A percentile compares a stretch with the other conserved stretches of the same genome.
phyloP scores from a whole-genome alignment of 1,140 invertebrate species.

The Paralvinella palmiformis region DNA sequence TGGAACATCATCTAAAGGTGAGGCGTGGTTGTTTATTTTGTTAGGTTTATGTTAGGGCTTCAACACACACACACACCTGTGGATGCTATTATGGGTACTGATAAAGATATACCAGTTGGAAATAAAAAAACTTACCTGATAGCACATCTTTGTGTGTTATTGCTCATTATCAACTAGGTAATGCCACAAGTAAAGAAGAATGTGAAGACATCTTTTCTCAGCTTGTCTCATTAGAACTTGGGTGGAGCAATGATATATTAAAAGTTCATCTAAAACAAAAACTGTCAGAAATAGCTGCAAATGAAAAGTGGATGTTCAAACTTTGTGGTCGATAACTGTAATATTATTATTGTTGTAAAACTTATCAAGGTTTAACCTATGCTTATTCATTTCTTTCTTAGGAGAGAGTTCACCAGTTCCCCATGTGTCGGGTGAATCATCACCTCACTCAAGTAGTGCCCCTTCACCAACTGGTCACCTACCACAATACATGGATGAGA shows the following conservation, averaged over 20 bases:
- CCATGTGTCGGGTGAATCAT: constrained; percentile 17
- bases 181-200: neutral
- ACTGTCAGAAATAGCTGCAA: too few relatives aligned
- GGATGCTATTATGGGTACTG: neutral
- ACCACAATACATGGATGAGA: constrained; percentile 14
- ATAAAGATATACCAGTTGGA: neutral
- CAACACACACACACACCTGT: neutral
- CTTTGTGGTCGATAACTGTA: too few relatives aligned
- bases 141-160: neutral
- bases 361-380: neutral
- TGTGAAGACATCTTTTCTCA: neutral
- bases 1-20: neutral
- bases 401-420: constrained; percentile 23
- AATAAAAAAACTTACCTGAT: constrained; percentile 11
- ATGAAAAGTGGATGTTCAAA: too few relatives aligned
- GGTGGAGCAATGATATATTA: too few relatives aligned
- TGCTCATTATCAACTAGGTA: neutral
- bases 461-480: constrained; percentile 24
- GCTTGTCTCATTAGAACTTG: too few relatives aligned
- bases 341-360: neutral
- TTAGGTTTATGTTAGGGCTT: neutral
- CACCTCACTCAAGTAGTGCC: constrained; percentile 27
- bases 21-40: neutral
- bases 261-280: too few relatives aligned
- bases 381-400: neutral